Evolutionary conservation across 2,797 vertebrate species (phyloP).

Genomic region (Microchirus variegatus): DNA sequence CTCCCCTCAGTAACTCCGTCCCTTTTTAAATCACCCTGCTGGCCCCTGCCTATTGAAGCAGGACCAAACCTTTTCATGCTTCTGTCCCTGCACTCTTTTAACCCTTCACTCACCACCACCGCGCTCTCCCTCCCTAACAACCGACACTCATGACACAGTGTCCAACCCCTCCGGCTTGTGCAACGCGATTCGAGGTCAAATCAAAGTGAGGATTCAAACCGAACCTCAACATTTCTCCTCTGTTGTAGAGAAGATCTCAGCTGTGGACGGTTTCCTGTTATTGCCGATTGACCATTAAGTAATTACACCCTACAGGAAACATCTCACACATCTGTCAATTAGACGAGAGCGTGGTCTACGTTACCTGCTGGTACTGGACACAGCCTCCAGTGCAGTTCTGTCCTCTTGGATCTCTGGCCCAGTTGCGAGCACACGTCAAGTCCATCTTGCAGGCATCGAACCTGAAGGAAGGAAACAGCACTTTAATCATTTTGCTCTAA

Average conservation of each 20-base stretch:
- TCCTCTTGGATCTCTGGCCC: constrained; percentile 76
- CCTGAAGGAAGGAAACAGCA: constrained; percentile 66
- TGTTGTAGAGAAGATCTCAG: too few species aligned
- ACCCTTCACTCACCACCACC: constrained; percentile 33
- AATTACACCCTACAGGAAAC: background rate
- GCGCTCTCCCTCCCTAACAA: background rate
- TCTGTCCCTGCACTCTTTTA: constrained; percentile 42
- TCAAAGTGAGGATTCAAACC: constrained; percentile 13
- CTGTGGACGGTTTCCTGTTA: too few species aligned
- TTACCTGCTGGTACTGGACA: constrained; percentile 85
- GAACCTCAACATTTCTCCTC: background rate
- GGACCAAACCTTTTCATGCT: constrained; percentile 50
- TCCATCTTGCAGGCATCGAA: constrained; percentile 85
- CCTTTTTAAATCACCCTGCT: constrained; percentile 62
- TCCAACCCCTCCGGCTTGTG: constrained; percentile 13
- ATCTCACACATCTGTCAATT: background rate
- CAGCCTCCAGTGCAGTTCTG: constrained; percentile 82
- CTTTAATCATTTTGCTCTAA: too few species aligned
- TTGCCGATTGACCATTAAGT: background rate
- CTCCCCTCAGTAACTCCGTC: constrained; percentile 51
- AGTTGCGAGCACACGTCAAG: constrained; percentile 82
- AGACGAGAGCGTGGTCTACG: constrained; percentile 4
- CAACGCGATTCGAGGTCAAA: background rate
- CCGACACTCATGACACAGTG: background rate
- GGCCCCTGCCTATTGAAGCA: constrained; percentile 50